phyloP scores from a whole-genome alignment of 2,797 vertebrate species.

The Spinus olivaceus region DNA sequence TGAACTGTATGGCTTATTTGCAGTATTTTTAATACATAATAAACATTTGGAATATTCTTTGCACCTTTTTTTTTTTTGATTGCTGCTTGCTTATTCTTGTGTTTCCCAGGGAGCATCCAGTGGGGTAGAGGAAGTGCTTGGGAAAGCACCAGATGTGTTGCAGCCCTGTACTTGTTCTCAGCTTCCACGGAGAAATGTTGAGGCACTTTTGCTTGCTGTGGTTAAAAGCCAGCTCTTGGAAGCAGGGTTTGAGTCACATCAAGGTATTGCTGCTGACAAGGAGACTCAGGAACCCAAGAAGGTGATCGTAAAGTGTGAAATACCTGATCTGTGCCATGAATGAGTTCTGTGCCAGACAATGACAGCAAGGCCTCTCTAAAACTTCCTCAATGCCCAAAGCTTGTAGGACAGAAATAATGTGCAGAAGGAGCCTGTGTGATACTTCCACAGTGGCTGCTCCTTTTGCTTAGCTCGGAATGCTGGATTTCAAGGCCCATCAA shows the following conservation, averaged over 20 bases:
- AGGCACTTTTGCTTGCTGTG: neutral
- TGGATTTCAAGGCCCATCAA: neutral
- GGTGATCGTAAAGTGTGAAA: neutral
- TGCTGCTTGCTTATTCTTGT: neutral
- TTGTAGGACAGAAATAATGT: neutral
- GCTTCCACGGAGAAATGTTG: neutral
- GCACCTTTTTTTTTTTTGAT: conserved; percentile 4
- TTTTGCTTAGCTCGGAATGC: neutral
- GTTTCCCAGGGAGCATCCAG: neutral
- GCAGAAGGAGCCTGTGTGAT: neutral
- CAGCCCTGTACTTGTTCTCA: neutral
- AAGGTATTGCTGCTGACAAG: neutral
- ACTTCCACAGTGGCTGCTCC: neutral
- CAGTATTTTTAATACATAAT: conserved; percentile 80
- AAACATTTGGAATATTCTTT: conserved; percentile 75
- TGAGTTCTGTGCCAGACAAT: neutral
- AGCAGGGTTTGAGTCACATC: neutral
- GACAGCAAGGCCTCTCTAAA: neutral
- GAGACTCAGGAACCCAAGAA: neutral
- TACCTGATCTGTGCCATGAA: neutral
- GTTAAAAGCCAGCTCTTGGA: neutral
- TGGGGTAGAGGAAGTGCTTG: neutral
- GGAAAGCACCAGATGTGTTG: neutral
- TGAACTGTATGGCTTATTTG: conserved; percentile 72
- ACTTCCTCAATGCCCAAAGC: neutral